Evolutionary conservation across 2,888 invertebrate genomes (phyloP), one percentile per base, ranked within the genome.

Genomic region (Toxonevra muliebris): DNA sequence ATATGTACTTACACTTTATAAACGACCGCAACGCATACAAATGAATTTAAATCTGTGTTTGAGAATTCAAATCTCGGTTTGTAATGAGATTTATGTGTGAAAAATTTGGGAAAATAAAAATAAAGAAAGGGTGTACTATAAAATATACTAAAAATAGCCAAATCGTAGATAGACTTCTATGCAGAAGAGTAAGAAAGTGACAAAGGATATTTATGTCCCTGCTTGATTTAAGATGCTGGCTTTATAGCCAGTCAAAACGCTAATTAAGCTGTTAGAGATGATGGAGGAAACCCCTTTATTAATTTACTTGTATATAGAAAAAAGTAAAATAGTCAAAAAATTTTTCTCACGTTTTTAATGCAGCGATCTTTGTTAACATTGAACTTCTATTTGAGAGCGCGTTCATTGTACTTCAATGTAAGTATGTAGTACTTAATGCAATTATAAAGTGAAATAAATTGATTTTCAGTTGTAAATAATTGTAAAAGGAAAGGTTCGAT

Each of bases 251-350:
- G 2, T 30, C 30, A 30, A 30, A 30, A 30, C 30, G 30, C 7
- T 30, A 30, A 30, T 30, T 30, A 30, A 30, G 30, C 30, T 30
- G 30, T 30, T 4, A 30, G 30, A 30, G 30, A 4, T 30, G 30
- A 30, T 30, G 50, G 77, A 79, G 78, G 77, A 79, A 78, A 77
- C 79, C 41, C 13, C 61, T 30, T 17, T 50, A 13, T n/a, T n/a
- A n/a, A n/a, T n/a, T n/a, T 30, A 30, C 30, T 30, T 30, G 7
- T 7, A 30, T 7, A 30, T 30, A 30, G 7, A 30, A 30, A 30
- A 7, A 30, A 30, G 15, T 12, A 20, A 45, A 61, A 61, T 19
- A 19, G 12, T 15, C 42, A 48, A 4, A 48, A 2, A 4, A 4
- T 48, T 48, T 48, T 48, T 48, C 50, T 48, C 50, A 48, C 50